phyloP scores from a whole-genome alignment of 2,797 vertebrate genomes.

The Muscicapa striata region DNA sequence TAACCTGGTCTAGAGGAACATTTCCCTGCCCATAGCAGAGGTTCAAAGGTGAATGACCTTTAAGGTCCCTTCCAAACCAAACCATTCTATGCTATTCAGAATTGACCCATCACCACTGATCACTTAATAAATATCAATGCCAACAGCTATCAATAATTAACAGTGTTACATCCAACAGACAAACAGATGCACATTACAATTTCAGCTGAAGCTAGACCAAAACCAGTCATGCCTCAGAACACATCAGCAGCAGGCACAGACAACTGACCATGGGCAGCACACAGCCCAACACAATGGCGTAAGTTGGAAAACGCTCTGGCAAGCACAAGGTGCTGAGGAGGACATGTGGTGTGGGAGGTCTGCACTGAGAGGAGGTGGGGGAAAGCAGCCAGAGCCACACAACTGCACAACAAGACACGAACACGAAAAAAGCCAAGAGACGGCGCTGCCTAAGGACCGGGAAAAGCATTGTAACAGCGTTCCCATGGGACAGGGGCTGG shows the following conservation, averaged over 20 bases:
- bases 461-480: conserved; percentile 28
- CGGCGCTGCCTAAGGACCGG: not conserved
- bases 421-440: not conserved
- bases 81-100: not conserved
- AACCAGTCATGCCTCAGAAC: not conserved
- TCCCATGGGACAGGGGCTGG: conserved; percentile 42
- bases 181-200: fast-evolving
- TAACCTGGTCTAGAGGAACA: not conserved
- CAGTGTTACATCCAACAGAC: not conserved
- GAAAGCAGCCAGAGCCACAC: not conserved
- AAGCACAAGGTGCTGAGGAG: not conserved
- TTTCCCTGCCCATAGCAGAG: not conserved
- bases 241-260: not conserved
- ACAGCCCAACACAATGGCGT: fast-evolving
- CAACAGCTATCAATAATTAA: not conserved
- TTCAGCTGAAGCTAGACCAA: not conserved
- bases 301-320: not conserved
- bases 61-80: not conserved
- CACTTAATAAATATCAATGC: not conserved
- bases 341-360: not conserved
- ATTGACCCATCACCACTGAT: not conserved
- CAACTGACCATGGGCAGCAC: not conserved
- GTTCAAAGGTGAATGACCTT: not conserved
- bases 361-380: not conserved
- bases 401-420: not conserved